These are phyloP conservation scores for Porites divaricata DNA, from an alignment of 92 coral and sea anemone species.

Conservation along the genomic window DNA sequence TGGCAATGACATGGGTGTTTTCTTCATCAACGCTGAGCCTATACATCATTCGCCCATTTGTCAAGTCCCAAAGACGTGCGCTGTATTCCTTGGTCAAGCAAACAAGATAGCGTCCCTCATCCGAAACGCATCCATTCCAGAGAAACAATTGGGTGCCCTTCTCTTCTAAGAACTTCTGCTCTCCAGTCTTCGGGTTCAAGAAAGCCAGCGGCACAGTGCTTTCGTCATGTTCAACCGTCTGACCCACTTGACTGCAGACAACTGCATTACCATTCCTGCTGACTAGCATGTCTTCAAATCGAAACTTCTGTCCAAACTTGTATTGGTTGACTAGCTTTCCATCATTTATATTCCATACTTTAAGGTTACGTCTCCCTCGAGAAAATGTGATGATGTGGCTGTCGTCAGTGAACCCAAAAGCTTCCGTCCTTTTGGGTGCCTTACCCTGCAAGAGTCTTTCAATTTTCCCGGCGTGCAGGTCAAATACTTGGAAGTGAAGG, in stretches of 20 bases:
- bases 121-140: conserved; percentile 61
- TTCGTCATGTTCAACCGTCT: conserved; percentile 52
- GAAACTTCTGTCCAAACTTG: conserved; percentile 79
- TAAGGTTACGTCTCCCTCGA: conserved; percentile 88
- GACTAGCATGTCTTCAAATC: conserved; percentile 80
- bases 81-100: conserved; percentile 51
- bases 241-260: conserved; percentile 69
- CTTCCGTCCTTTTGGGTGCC: conserved; percentile 88
- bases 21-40: conserved; percentile 40
- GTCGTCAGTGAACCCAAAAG: conserved; percentile 74
- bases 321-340: conserved; percentile 71
- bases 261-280: conserved; percentile 73
- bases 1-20: conserved; percentile 58
- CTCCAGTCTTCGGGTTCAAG: conserved; percentile 54
- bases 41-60: conserved; percentile 46
- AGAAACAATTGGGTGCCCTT: conserved; percentile 50
- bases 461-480: conserved; percentile 72
- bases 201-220: conserved; percentile 67
- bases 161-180: conserved; percentile 63
- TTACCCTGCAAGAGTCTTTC: conserved; percentile 81
- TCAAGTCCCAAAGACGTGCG: conserved; percentile 71
- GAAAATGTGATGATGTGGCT: conserved; percentile 76
- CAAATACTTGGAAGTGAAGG: conserved; percentile 73
- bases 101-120: conserved; percentile 78
- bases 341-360: conserved; percentile 83